Evolutionary conservation across 2,888 invertebrate species (phyloP), one percentile per base, ranked within the genome.

Genomic region (Caenorhabditis sulstoni): DNA sequence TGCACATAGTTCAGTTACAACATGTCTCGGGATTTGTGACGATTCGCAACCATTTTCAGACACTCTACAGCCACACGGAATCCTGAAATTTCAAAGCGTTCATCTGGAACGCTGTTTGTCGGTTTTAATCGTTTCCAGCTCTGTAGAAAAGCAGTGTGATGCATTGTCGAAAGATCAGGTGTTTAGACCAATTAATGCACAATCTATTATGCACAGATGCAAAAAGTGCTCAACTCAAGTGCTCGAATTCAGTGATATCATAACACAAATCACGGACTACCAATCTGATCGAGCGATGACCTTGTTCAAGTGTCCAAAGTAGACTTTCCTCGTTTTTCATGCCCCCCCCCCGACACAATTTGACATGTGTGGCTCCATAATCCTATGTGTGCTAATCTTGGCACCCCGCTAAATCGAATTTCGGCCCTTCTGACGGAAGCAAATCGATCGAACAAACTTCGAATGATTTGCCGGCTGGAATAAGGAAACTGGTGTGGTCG

Each of bases 251-350:
- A 18, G 37, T 53, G 53, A 53, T 35, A 35, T 53, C 53, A 53
- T 53, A 37, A 53, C 53, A 53, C 53, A 37, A 23, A 23, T 52
- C 23, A n/a, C n/a, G n/a, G n/a, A n/a, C n/a, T n/a, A n/a, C n/a
- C 11, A 53, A 35, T 53, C 53, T 4, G 53, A 9, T 53, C 22
- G 49, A 20, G 12, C 49, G 1, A 14, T 52, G 37, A 53, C 16
- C 53, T 53, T 53, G 53, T 53, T 16, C 53, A 53, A 53, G 53
- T 53, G 53, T 53, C 37, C 37, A 53, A 37, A 35, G 53, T 37
- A n/a, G n/a, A n/a, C n/a, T n/a, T n/a, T n/a, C n/a, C n/a, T n/a
- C n/a, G n/a, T n/a, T n/a, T n/a, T n/a, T n/a, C n/a, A n/a, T n/a
- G n/a, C n/a, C n/a, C n/a, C n/a, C n/a, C 16, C 16, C 53, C 16